Evolutionary conservation across 2,888 invertebrate species (phyloP).

Genomic region (Ectemnius continuus): DNA sequence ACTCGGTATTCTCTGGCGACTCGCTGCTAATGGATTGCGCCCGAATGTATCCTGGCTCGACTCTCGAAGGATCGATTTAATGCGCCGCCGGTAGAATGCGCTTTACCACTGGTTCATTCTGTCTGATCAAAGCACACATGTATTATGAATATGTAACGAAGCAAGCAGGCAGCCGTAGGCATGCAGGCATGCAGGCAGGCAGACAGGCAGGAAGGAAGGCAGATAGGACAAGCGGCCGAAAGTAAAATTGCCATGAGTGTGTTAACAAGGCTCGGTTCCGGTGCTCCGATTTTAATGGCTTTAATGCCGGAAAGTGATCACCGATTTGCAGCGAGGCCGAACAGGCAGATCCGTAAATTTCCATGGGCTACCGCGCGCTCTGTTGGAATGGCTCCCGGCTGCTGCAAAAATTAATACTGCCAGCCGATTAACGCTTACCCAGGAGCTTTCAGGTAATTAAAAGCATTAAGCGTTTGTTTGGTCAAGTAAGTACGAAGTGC

Average conservation of each 20-base stretch:
- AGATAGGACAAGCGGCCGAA: slow-evolving; percentile 14
- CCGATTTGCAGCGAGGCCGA: neutral
- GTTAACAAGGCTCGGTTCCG: slow-evolving; percentile 22
- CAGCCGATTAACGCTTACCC: slow-evolving; percentile 8
- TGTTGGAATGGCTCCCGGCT: neutral
- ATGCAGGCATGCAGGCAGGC: too few relatives aligned
- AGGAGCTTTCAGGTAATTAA: slow-evolving; percentile 2
- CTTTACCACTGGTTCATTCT: slow-evolving; percentile 27
- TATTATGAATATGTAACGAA: slow-evolving; percentile 22
- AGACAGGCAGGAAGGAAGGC: too few relatives aligned
- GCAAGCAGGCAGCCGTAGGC: too few relatives aligned
- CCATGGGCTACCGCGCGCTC: neutral
- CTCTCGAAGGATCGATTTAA: slow-evolving; percentile 33
- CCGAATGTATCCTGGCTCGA: slow-evolving; percentile 3
- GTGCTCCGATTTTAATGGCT: slow-evolving; percentile 43
- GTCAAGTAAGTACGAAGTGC: neutral
- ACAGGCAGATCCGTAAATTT: slow-evolving; percentile 4
- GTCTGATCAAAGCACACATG: slow-evolving; percentile 29
- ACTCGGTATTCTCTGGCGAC: too few relatives aligned
- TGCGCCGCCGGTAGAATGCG: slow-evolving; percentile 27
- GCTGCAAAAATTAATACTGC: slow-evolving; percentile 5
- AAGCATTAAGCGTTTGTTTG: neutral
- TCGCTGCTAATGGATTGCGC: slow-evolving; percentile 30
- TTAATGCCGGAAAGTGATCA: slow-evolving; percentile 16
- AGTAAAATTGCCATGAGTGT: slow-evolving; percentile 26